Base-by-base conservation (phyloP, 2,888 invertebrate genomes). In the Lithophane semibrunnea region DNA sequence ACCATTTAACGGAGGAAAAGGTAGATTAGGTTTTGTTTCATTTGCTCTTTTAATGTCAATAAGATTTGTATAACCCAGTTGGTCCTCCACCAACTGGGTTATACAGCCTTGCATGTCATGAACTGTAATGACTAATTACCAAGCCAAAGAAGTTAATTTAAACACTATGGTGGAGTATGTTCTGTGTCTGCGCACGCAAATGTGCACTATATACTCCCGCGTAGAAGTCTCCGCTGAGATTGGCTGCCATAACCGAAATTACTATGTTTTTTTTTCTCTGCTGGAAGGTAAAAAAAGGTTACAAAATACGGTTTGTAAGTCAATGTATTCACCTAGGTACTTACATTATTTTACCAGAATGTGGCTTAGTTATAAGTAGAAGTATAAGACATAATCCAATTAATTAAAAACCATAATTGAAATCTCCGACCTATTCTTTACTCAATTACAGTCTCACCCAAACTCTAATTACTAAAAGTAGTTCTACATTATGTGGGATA, bases 381-480 rank as follows among this genome's bases (percentile, higher is more conserved):
- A 7, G 7, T 24, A 24, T 29, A 24, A 24, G 9, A 70, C 3
- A 13, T 44, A 16, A 8, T 18, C 21, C 16, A 37, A 37, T 37
- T 24, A 8, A 56, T 47, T 42, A 16, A 69, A 61, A 56, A 58
- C 24, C 24, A 42, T 44, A 37, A 78, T 71, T 18, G 12, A 66
- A 47, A 72, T 54, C 44, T 71, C 2, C 21, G 24, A 37, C 58
- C 12, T 65, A 24, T 65, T 72, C 58, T 60, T 49, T 37, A 61
- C 80, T 70, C 8, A 61, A 58, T 75, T 18, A 80, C 49, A 16
- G 12, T 44, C 44, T 47, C 18, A 54, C 29, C 21, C 29, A 52
- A 78, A 68, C 58, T 44, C 12, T 24, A 69, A 72, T 75, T 3
- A 54, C 56, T 18, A 21, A 66, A 63, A 65, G 65, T 84, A 71